Evolutionary conservation across 2,113 vertebrate genomes (phyloP), one percentile per base, ranked within the genome.

Genomic region (Anser brachyrhynchus): DNA sequence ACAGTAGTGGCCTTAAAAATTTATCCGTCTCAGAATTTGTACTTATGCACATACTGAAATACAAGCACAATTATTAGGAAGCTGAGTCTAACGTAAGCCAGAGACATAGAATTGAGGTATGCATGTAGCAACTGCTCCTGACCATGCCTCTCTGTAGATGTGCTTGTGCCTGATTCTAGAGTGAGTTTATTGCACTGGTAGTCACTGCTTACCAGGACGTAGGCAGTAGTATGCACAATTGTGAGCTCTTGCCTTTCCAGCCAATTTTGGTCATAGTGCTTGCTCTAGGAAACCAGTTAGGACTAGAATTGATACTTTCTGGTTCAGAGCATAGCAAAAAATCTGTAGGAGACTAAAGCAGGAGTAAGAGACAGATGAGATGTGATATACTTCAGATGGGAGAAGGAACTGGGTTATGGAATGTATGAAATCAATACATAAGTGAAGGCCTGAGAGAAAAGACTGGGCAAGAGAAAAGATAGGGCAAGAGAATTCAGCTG

Each of bases 91-190:
- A 4, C 17, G 44, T 37, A 67, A 61, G 51, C 12, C 33, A 54
- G 13, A 65, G 77, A 10, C 15, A 28, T 39, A 21, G 19, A 83
- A 35, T 20, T 44, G 71, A 28, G 44, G 22, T 18, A 9, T 25
- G 31, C 6, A 4, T 14, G 23, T 31, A 35, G 54, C 3, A 2
- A 31, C 7, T 1, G 0, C 49, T 69, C 26, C 41, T 70, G 49
- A 13, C 21, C 11, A 0, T 67, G n/a, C n/a, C 54, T 55, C 46
- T 62, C 54, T 61, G 49, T 16, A 13, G 76, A 64, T 57, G 11
- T 4, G 35, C 43, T 82, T 43, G 28, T 43, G 28, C 70, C 11
- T 39, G 33, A 7, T 88, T 23, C 52, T 78, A 44, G 58, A 6
- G 20, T 10, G 39, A 41, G 21, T 39, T 67, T 11, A 2, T 55